Conservation (phyloP, 2,797 vertebrate genomes). For the Halcyon smyrnensis region DNA sequence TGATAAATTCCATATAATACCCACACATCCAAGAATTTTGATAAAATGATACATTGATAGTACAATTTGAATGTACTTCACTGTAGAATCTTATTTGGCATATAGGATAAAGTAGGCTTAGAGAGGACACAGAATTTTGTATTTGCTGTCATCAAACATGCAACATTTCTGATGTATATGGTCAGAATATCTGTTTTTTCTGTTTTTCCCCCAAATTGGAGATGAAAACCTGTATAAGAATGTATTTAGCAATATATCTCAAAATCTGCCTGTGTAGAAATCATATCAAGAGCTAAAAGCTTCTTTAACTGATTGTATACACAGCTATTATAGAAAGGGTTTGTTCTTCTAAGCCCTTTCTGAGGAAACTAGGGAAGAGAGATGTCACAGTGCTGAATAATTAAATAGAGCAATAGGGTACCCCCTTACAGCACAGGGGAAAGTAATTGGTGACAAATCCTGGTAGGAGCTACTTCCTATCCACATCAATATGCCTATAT, state of each 20-base stretch:
- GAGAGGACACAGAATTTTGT: neutral
- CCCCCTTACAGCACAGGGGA: neutral
- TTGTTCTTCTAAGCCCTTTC: neutral
- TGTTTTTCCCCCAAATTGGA: neutral
- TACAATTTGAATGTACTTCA: neutral
- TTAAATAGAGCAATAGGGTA: neutral
- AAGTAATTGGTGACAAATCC: slow-evolving; percentile 12
- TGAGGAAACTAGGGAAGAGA: neutral
- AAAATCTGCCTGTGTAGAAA: neutral
- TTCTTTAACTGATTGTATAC: neutral
- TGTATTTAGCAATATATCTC: neutral
- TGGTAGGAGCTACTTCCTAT: neutral
- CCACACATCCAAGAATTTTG: neutral
- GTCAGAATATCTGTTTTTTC: neutral
- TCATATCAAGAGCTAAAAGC: neutral
- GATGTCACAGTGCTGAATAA: neutral
- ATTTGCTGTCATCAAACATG: neutral
- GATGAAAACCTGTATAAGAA: neutral
- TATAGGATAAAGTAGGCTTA: neutral
- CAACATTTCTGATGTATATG: neutral
- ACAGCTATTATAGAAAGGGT: neutral
- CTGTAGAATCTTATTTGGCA: neutral
- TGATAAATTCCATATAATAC: neutral
- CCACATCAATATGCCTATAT: neutral
- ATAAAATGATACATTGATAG: neutral